These are phyloP conservation scores for Ameiurus melas DNA, from an alignment of 2,113 vertebrate genomes.

Conservation along the genomic window DNA sequence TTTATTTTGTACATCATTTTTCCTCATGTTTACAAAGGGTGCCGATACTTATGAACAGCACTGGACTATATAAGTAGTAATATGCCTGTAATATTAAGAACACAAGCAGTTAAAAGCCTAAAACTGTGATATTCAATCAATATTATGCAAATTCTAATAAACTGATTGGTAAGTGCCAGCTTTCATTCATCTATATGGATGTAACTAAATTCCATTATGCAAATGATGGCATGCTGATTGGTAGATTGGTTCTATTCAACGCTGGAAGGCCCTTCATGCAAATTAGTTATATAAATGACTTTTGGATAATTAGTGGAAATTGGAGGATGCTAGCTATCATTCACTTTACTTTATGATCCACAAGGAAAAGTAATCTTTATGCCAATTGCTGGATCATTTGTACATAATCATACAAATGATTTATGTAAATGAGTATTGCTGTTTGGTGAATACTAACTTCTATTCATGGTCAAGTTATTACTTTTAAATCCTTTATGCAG, in stretches of 20 bases:
- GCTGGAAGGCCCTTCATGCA: not conserved
- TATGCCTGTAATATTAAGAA: not conserved
- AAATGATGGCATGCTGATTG: not conserved
- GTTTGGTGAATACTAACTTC: not conserved
- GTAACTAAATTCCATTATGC: not conserved
- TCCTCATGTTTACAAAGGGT: not conserved
- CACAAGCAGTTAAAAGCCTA: not conserved
- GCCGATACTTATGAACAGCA: not conserved
- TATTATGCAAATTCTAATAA: not conserved
- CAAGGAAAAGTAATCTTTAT: not conserved
- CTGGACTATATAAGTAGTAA: not conserved
- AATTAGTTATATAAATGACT: not conserved
- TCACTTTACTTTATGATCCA: not conserved
- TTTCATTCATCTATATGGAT: not conserved
- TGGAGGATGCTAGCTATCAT: not conserved
- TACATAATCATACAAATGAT: not conserved
- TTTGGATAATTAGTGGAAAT: not conserved
- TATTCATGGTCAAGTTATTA: not conserved
- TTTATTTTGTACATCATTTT: not conserved
- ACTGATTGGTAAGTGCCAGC: not conserved
- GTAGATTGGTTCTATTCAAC: not conserved
- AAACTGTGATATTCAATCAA: not conserved
- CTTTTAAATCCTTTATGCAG: not conserved
- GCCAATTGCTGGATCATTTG: not conserved
- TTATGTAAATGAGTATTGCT: not conserved